These are phyloP conservation scores for Lepidocyrtoides sp. DNA, from an alignment of 2,888 invertebrate species.

Conservation along the genomic window DNA sequence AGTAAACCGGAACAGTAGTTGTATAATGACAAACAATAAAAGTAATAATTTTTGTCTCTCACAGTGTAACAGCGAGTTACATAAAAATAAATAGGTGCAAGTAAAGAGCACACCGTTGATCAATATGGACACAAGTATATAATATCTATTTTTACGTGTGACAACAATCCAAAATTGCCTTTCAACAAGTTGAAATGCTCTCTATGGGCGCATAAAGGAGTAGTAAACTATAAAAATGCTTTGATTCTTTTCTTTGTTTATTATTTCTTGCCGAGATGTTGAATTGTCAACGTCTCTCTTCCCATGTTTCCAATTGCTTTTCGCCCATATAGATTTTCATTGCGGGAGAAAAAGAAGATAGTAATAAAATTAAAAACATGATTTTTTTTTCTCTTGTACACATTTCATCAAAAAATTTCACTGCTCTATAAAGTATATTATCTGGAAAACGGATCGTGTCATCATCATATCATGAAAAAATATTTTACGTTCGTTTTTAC, in stretches of 20 bases:
- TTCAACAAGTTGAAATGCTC: slow-evolving; percentile 62
- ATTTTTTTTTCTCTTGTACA: slow-evolving; percentile 56
- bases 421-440: slow-evolving; percentile 62
- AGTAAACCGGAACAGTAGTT: slow-evolving; percentile 48
- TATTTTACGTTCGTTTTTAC: too few relatives aligned
- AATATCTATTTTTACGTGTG: slow-evolving; percentile 55
- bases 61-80: background rate
- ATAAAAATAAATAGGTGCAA: background rate
- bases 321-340: background rate
- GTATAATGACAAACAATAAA: slow-evolving; percentile 29
- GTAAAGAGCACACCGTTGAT: background rate
- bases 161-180: slow-evolving; percentile 71
- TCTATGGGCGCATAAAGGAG: slow-evolving; percentile 32
- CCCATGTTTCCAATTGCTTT: slow-evolving; percentile 56
- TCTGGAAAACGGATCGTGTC: slow-evolving; percentile 47
- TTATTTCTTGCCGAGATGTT: background rate
- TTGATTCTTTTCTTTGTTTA: slow-evolving; percentile 25
- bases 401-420: slow-evolving; percentile 74
- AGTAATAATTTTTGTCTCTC: slow-evolving; percentile 23
- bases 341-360: slow-evolving; percentile 16
- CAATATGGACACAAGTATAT: background rate
- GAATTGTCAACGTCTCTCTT: slow-evolving; percentile 71
- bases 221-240: slow-evolving; percentile 62
- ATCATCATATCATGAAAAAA: too few relatives aligned
- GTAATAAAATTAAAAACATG: slow-evolving; percentile 61